phyloP scores from a whole-genome alignment of 2,113 vertebrate genomes.

The Brachirus orientalis region DNA sequence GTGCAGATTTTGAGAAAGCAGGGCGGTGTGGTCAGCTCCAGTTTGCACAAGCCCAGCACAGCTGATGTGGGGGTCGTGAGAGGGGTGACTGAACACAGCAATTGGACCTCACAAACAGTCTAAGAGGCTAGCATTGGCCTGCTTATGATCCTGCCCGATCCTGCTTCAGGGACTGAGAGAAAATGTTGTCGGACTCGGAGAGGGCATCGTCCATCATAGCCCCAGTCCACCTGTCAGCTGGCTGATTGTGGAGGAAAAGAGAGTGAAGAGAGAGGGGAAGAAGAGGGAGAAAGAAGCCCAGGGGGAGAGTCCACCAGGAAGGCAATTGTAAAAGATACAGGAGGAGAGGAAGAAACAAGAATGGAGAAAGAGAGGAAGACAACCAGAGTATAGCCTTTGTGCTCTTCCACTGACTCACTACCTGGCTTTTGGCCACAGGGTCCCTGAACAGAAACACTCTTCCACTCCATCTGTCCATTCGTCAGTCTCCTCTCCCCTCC shows the following conservation, averaged over 20 bases:
- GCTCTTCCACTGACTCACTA: constrained; percentile 50
- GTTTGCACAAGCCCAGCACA: constrained; percentile 75
- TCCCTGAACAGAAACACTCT: constrained; percentile 48
- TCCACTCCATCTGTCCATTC: constrained; percentile 51
- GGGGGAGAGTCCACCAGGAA: constrained; percentile 58
- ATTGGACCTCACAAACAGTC: constrained; percentile 81
- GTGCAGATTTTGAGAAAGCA: constrained; percentile 70
- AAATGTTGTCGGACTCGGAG: constrained; percentile 85
- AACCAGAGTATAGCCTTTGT: constrained; percentile 52
- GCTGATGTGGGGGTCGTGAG: constrained; percentile 72
- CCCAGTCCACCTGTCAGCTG: constrained; percentile 74
- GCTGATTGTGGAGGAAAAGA: constrained; percentile 76
- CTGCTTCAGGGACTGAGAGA: constrained; percentile 81
- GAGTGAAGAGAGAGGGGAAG: constrained; percentile 52
- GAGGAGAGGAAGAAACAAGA: constrained; percentile 45
- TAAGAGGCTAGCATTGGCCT: constrained; percentile 67
- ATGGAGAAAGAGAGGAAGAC: constrained; percentile 47
- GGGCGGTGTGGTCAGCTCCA: constrained; percentile 73
- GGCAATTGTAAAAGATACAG: constrained; percentile 62
- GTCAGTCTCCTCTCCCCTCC: constrained; percentile 40
- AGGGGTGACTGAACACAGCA: constrained; percentile 80
- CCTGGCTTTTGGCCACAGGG: constrained; percentile 58
- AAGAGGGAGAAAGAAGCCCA: constrained; percentile 46
- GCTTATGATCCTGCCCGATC: constrained; percentile 70
- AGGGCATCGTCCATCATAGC: constrained; percentile 82